Base-by-base conservation (phyloP, 2,113 vertebrate species). In the Hippolais icterina region DNA sequence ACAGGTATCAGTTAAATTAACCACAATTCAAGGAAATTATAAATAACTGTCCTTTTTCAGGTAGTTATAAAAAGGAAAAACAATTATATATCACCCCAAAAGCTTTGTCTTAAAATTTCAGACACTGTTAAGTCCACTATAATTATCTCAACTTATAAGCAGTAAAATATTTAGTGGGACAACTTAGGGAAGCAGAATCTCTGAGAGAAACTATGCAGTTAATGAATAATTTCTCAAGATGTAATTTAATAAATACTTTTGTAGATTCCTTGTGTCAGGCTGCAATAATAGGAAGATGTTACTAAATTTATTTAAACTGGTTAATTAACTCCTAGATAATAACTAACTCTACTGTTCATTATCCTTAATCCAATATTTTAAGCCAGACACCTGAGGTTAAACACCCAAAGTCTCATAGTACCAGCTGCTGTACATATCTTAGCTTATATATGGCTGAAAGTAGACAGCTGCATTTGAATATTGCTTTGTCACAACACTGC, bases 161-260 rank as follows among this genome's bases (percentile, higher is more conserved):
- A 94, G 29, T 85, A 95, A 91, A 94, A 85, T 85, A 23, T 76
- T 95, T 94, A 87, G 81, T 65, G 65, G 57, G 31, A 65, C 41
- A 89, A 79, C 37, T 87, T 63, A 60, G 2, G 12, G 56, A 91
- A 91, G 41, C 50, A 84, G 53, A 86, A 94, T 68, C 22, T 87
- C 78, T 85, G 65, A 83, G 41, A 61, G 78, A 96, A 95, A 95
- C 87, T 80, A 89, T 33, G 61, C 42, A 69, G 74, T 65, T 87
- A 96, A 92, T 88, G 47, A 47, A 46, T 24, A 96, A 87, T 79
- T 85, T 42, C 61, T 87, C 10, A 66, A 83, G 61, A 57, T 84
- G 47, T 87, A 91, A 94, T 91, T 93, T 96, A 87, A 61, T 72
- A 96, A 93, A 93, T 96, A 91, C 59, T 68, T 41, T 91, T 77